These are phyloP conservation scores for Mycteria americana DNA, from an alignment of 2,797 vertebrate species.

Conservation along the genomic window DNA sequence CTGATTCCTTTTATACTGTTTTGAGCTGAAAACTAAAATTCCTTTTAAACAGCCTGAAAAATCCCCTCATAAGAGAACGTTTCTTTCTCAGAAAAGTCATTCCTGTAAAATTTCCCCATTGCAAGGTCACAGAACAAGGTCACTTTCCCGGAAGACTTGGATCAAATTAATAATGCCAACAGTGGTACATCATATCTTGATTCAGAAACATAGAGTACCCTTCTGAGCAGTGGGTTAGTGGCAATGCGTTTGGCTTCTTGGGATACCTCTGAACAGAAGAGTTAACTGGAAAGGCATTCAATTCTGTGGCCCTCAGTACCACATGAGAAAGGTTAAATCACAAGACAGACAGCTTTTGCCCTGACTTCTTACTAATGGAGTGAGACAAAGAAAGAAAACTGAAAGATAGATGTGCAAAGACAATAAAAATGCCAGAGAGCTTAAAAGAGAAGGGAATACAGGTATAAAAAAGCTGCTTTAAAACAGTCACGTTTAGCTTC, in stretches of 20 bases:
- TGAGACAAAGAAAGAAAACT: neutral
- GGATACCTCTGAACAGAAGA: neutral
- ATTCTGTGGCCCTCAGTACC: neutral
- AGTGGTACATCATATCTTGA: neutral
- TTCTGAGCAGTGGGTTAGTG: neutral
- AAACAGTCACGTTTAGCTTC: neutral
- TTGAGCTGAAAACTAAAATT: neutral
- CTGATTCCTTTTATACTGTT: neutral
- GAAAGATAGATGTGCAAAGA: neutral
- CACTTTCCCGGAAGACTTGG: neutral
- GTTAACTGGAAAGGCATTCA: neutral
- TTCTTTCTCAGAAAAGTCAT: neutral
- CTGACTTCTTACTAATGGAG: neutral
- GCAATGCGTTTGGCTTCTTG: neutral
- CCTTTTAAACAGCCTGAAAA: neutral
- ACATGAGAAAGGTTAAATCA: neutral
- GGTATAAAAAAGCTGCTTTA: neutral
- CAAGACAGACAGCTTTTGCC: neutral
- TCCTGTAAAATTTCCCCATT: neutral
- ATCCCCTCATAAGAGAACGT: neutral
- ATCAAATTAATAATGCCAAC: neutral
- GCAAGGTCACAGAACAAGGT: rapidly evolving
- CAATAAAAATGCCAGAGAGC: neutral
- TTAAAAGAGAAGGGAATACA: neutral
- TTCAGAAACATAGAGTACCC: neutral